Evolutionary conservation across 2,113 vertebrate species (phyloP), one percentile per base, ranked within the genome.

Genomic region (Mormyrus lacerda): DNA sequence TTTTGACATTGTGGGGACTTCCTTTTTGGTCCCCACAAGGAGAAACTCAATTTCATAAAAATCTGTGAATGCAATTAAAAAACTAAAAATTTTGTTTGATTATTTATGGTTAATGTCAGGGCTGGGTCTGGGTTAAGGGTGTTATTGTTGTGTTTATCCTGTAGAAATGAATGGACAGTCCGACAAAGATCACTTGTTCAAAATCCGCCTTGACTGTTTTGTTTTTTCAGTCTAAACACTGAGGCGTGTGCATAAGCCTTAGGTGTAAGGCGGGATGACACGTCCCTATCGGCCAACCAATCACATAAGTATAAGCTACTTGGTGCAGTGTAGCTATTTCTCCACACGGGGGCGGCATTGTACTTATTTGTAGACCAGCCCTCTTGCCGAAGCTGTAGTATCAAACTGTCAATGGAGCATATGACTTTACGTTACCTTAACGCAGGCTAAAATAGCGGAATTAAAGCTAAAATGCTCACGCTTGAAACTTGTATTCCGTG

Each of bases 311-410:
- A 27, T 87, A 39, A 48, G 7, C 15, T 6, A 35, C 1, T 35
- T 35, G 6, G 42, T 24, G 91, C 55, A 91, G 42, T 90, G 83
- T 85, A 88, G 7, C 2, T 10, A 9, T 1, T 0, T 1, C 24
- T 48, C 93, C 95, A 94, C 93, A 55, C 2, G 93, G 86, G 91
- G 94, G n/a, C 95, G 94, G 91, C 92, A 61, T 95, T 92, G 91
- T 31, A 89, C 19, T 89, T 93, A 91, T 91, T 42, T 15, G 19
- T 58, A 39, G 9, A 3, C 9, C 39, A 3, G 27, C 83, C 31
- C 44, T 24, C 42, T 42, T 42, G 31, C 17, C 39, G 73, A 35
- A 79, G 73, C 73, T 76, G 31, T 39, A 4, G 44, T 11, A n/a
- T 27, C 9, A n/a, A 48, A 13, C 24, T 85, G 42, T 45, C 82